phyloP scores from a whole-genome alignment of 2,797 vertebrate species.

The Cyclopterus lumpus region DNA sequence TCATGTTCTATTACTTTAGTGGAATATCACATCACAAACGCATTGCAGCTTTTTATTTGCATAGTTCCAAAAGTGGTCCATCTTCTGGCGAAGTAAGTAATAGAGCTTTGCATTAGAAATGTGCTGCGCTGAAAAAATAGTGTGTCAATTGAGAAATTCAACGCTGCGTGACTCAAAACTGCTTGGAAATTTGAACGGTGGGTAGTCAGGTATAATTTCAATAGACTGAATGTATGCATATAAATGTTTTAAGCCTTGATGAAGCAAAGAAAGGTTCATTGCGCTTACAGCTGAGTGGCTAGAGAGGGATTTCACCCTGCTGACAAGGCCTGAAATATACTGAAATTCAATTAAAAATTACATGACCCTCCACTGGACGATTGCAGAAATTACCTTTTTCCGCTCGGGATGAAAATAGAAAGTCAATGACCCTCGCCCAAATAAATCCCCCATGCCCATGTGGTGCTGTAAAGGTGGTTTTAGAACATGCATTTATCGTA shows the following conservation, averaged over 20 bases:
- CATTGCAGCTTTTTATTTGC: constrained; percentile 52
- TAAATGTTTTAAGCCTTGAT: constrained; percentile 70
- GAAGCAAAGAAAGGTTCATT: constrained; percentile 48
- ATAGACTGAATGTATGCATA: constrained; percentile 50
- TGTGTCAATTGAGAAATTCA: constrained; percentile 56
- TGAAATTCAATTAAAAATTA: constrained; percentile 63
- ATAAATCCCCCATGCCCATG: constrained; percentile 36
- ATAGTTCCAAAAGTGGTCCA: constrained; percentile 56
- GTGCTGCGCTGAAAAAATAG: constrained; percentile 45
- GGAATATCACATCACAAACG: constrained; percentile 42
- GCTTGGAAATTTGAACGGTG: constrained; percentile 45
- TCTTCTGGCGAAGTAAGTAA: constrained; percentile 44
- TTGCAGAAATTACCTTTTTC: constrained; percentile 49
- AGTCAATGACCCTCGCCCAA: constrained; percentile 51
- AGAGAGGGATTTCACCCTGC: constrained; percentile 37
- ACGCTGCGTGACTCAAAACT: constrained; percentile 46
- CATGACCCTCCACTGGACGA: constrained; percentile 53
- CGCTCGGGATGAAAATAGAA: constrained; percentile 64
- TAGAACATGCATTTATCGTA: background rate
- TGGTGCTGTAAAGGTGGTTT: background rate
- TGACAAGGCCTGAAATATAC: constrained; percentile 51
- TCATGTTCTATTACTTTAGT: constrained; percentile 43
- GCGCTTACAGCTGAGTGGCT: constrained; percentile 41
- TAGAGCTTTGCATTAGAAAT: constrained; percentile 62
- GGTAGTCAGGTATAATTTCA: constrained; percentile 47